Percentiles rank a stretch among this genome's conserved stretches.
These are phyloP conservation scores for Euplagia quadripunctaria DNA, from an alignment of 2,888 invertebrate genomes.

Conservation along the genomic window DNA sequence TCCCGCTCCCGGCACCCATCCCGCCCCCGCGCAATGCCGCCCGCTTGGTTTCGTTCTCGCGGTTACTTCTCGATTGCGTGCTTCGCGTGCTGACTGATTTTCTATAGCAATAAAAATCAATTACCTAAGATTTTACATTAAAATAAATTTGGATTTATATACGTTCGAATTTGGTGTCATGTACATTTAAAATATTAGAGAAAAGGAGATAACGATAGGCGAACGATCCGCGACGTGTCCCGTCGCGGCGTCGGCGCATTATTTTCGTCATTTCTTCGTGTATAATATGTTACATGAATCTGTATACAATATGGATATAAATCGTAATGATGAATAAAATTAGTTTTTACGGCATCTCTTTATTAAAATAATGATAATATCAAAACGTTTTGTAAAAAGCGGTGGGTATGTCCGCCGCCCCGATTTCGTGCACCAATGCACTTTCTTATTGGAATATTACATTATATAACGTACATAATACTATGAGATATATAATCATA, in stretches of 20 bases:
- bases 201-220: conserved; percentile 85
- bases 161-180: conserved; percentile 88
- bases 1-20: conserved; percentile 57
- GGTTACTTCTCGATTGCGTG: conserved; percentile 88
- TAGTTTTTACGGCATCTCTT: conserved; percentile 88
- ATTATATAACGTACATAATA: conserved; percentile 88
- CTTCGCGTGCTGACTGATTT: conserved; percentile 89
- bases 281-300: conserved; percentile 90
- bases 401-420: conserved; percentile 85
- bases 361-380: conserved; percentile 87
- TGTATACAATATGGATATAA: conserved; percentile 88
- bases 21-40: conserved; percentile 77
- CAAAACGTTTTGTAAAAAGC: conserved; percentile 86
- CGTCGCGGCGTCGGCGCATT: conserved; percentile 82
- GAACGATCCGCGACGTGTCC: conserved; percentile 75
- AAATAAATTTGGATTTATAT: conserved; percentile 88
- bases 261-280: conserved; percentile 88
- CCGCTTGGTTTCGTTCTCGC: conserved; percentile 87
- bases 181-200: conserved; percentile 87
- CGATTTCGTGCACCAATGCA: conserved; percentile 88
- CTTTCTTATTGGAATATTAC: conserved; percentile 88
- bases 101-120: conserved; percentile 89
- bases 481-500: conserved; percentile 88
- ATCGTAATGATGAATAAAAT: conserved; percentile 86
- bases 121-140: conserved; percentile 88